Percentiles rank a stretch among this genome's conserved stretches.
phyloP scores from a whole-genome alignment of 2,113 vertebrate genomes.

The Psophia crepitans region DNA sequence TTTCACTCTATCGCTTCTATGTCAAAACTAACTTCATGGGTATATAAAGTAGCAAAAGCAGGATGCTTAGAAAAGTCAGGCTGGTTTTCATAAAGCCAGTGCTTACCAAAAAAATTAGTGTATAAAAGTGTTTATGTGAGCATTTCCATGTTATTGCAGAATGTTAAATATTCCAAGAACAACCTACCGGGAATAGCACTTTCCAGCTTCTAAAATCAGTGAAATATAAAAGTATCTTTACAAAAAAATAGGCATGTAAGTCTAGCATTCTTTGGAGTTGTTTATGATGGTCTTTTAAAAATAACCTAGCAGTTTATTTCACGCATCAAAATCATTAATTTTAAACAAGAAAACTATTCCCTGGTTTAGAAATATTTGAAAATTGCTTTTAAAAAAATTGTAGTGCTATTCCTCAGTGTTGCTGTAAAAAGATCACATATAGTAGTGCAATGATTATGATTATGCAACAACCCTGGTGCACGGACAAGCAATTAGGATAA shows the following conservation, averaged over 20 bases:
- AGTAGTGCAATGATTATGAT: slow-evolving; percentile 6
- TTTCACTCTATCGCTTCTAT: neutral
- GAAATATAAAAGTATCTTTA: slow-evolving; percentile 62
- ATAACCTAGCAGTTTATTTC: slow-evolving; percentile 33
- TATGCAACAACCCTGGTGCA: neutral
- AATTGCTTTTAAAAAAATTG: slow-evolving; percentile 37
- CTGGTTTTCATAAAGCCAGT: slow-evolving; percentile 43
- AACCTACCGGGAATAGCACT: slow-evolving; percentile 58
- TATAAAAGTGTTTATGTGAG: slow-evolving; percentile 46
- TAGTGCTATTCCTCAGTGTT: slow-evolving; percentile 50
- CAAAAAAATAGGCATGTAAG: slow-evolving; percentile 58
- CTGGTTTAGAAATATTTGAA: slow-evolving; percentile 32
- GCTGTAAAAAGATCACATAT: slow-evolving; percentile 6
- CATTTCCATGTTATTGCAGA: slow-evolving; percentile 38
- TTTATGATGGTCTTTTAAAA: slow-evolving; percentile 39
- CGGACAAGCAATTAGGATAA: neutral
- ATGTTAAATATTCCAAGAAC: slow-evolving; percentile 33
- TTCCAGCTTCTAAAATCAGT: slow-evolving; percentile 58
- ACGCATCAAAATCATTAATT: slow-evolving; percentile 12
- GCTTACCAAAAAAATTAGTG: slow-evolving; percentile 48
- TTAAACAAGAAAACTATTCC: slow-evolving; percentile 50
- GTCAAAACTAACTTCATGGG: neutral
- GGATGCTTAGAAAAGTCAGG: slow-evolving; percentile 52
- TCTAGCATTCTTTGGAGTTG: slow-evolving; percentile 50
- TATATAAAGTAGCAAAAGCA: slow-evolving; percentile 55